These are phyloP conservation scores for Caenorhabditis becei DNA, from an alignment of 2,888 invertebrate genomes.

Conservation along the genomic window DNA sequence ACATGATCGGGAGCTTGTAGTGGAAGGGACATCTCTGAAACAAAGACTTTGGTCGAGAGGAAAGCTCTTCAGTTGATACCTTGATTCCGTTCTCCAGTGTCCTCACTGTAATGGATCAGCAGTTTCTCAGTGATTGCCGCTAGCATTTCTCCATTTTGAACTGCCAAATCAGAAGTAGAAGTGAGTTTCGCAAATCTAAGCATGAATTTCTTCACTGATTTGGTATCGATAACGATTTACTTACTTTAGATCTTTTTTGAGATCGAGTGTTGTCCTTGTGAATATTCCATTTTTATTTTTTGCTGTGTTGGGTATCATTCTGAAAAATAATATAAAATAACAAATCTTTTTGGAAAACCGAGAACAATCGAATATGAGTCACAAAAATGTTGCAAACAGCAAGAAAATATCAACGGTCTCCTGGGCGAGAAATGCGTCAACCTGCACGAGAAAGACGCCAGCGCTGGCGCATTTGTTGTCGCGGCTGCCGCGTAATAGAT, in stretches of 20 bases:
- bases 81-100: constrained; percentile 42
- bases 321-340: constrained; percentile 30
- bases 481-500: too few relatives aligned
- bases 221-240: too few relatives aligned
- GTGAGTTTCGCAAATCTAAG: constrained; percentile 49
- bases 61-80: constrained; percentile 7
- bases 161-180: constrained; percentile 35
- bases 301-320: constrained; percentile 43
- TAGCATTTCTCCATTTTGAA: constrained; percentile 65
- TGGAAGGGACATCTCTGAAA: constrained; percentile 70
- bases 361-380: too few relatives aligned
- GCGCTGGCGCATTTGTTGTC: too few relatives aligned
- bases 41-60: neutral
- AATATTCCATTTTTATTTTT: constrained; percentile 67
- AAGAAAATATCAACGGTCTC: too few relatives aligned
- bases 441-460: too few relatives aligned
- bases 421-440: too few relatives aligned
- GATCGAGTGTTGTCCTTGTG: constrained; percentile 51
- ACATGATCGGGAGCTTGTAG: constrained; percentile 66
- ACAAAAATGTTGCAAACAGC: too few relatives aligned
- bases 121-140: constrained; percentile 52
- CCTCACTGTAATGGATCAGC: constrained; percentile 49
- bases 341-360: too few relatives aligned
- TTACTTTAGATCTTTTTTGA: constrained; percentile 68
- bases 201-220: too few relatives aligned